Evolutionary conservation across 2,113 vertebrate genomes (phyloP), one percentile per base, ranked within the genome.

Genomic region (Chitala chitala): DNA sequence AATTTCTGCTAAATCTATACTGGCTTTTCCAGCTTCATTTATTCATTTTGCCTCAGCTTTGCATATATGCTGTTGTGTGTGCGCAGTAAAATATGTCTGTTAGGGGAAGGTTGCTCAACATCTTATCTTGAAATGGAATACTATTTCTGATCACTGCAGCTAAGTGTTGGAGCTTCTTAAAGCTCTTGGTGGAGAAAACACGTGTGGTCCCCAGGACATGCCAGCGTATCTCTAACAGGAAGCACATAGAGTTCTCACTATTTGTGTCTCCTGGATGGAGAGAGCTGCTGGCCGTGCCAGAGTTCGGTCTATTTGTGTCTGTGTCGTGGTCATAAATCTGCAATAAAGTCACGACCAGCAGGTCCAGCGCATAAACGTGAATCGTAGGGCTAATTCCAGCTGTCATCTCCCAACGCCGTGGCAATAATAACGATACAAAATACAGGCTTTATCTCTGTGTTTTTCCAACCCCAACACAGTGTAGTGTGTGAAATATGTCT

Each of bases 321-420:
- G 56, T 77, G 86, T 84, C 86, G 86, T 84, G 78, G 77, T 74
- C 76, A 80, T 86, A 85, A 83, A 86, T 86, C 81, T 81, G 50
- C 51, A 66, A 79, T 55, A 76, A 78, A 65, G 42, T 79, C 50
- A 44, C 66, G 77, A 84, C 76, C 79, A 76, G 82, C 81, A 79
- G 54, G 71, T 79, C 72, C 80, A 79, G 69, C 73, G 69, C 78
- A 76, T 82, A 82, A 86, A 85, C 88, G 83, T n/a, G n/a, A n/a
- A n/a, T n/a, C n/a, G 81, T 78, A 59, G 51, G 73, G 78, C 74
- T 78, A 80, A 82, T 77, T 68, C 76, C 22, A 48, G 20, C 26
- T 74, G 74, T 63, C 59, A 63, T 73, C 20, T 70, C 29, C 69
- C 51, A 74, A 51, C 13, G 75, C n/a, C n/a, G n/a, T n/a, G n/a